Base-by-base conservation (phyloP, 2,888 invertebrate genomes). In the Ophioninae sp. region DNA sequence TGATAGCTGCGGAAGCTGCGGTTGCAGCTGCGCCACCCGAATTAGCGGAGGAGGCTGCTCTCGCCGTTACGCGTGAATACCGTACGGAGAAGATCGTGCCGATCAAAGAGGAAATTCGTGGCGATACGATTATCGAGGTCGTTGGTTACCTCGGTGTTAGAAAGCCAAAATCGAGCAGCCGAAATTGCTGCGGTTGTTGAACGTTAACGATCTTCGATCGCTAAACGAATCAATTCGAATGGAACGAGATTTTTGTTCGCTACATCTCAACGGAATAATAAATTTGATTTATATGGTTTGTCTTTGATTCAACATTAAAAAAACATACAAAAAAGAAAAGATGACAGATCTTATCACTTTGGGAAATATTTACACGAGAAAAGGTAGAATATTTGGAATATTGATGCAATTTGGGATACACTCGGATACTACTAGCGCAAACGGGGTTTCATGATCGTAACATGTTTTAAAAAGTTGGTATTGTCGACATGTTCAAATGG, bases 111-210 rank as follows among this genome's bases (percentile, higher is more conserved):
- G 89, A 91, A 61, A 84, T 93, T 7, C 89, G 90, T 7, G 93
- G 93, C 0, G 87, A 89, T 6, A 91, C 91, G 85, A 91, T 93
- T 0, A 92, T 94, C 76, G 93, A 94, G 88, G 93, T 94, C 56
- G 86, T 93, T n/a, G 93, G 93, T 7, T 94, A 93, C 86, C 91
- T 94, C 44, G 93, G 93, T 6, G 89, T 93, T 17, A 93, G 93
- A 6, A 92, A 91, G 86, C 93, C 93, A 0, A 92, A 90, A 30
- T 68, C 76, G 2, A 75, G n/a, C 8, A 39, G 39, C 41, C 85
- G 69, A 21, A 59, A 73, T 13, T 50, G 50, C 17, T 82, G 81
- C 72, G 78, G 68, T 64, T 85, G 84, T 75, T 86, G 50, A 76
- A 57, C 44, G 37, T 70, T 20, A 7, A 8, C n/a, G 17, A 57